Conservation (phyloP, 2,113 vertebrate genomes). For the Hipposideros armiger region DNA sequence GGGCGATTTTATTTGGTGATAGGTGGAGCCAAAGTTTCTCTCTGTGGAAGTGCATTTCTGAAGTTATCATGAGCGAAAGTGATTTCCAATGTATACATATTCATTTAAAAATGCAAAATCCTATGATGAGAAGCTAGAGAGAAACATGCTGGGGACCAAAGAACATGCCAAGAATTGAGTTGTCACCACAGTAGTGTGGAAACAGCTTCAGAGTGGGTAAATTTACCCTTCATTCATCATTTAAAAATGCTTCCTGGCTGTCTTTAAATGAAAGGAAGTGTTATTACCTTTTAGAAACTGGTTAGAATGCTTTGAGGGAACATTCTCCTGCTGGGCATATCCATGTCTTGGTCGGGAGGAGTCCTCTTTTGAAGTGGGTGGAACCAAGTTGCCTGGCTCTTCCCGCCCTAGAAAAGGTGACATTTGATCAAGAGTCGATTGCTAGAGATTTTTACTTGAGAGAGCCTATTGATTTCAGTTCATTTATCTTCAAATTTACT, state of each 20-base stretch:
- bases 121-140: not conserved
- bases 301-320: not conserved
- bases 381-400: not conserved
- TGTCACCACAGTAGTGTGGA: slow-evolving; percentile 3
- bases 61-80: not conserved
- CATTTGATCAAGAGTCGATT: slow-evolving; percentile 42
- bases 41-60: slow-evolving; percentile 3
- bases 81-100: not conserved
- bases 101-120: slow-evolving; percentile 14
- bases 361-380: not conserved
- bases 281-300: not conserved
- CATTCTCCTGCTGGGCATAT: not conserved
- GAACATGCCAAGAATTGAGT: slow-evolving; percentile 35
- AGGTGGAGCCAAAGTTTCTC: not conserved
- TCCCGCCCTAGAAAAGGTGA: not conserved
- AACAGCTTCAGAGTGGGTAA: slow-evolving; percentile 65
- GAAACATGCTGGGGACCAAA: slow-evolving; percentile 54
- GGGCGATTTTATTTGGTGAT: not conserved
- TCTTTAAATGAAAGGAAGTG: not conserved
- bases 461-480: slow-evolving; percentile 59
- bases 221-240: slow-evolving; percentile 36
- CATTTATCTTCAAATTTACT: slow-evolving; percentile 53
- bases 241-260: slow-evolving; percentile 36
- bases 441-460: slow-evolving; percentile 20
- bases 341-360: not conserved